Evolutionary conservation across 1,140 invertebrate species (phyloP), one percentile per base, ranked within the genome.

Genomic region (Neoseiulus cucumeris): DNA sequence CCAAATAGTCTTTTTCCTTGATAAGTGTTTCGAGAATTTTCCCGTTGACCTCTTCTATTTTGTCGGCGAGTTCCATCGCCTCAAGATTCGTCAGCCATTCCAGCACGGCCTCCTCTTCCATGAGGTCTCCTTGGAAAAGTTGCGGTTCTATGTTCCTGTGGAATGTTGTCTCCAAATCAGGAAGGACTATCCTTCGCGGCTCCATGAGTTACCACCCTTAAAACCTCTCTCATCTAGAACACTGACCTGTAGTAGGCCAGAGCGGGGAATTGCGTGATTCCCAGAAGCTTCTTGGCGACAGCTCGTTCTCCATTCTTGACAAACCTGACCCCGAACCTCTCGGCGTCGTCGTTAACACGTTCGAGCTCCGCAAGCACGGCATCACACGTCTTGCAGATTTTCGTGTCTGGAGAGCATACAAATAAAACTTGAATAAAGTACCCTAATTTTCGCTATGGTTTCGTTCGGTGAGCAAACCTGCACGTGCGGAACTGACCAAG

Each of bases 281-380:
- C 89, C 25, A 59, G 51, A 83, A 91, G 90, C 72, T 91, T 87
- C 75, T 93, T 93, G 64, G 91, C 90, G 71, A 90, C 80, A 78
- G 89, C 82, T 81, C 92, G 91, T 79, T 94, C 91, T 80, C 91
- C 91, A 75, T 91, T 91, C 79, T 93, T 93, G 67, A 92, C 88
- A 78, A 93, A 90, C 76, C 90, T 87, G 69, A 94, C 88, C 70
- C 89, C 89, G 76, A 92, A 91, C 42, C 85, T 84, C 77, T 91
- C 89, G 64, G 88, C 91, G 76, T 92, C 89, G 77, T 91, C 89
- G 79, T 92, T 89, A 73, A 93, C 93, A 76, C 89, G 89, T 78
- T 93, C 89, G 73, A 93, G 77, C 78, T 91, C 88, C 69, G 84
- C 83, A 72, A 93, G 80, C 68, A 91, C 88, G 76, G 86, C 87